phyloP scores from a whole-genome alignment of 2,888 invertebrate genomes.

The Zeuzera pyrina region DNA sequence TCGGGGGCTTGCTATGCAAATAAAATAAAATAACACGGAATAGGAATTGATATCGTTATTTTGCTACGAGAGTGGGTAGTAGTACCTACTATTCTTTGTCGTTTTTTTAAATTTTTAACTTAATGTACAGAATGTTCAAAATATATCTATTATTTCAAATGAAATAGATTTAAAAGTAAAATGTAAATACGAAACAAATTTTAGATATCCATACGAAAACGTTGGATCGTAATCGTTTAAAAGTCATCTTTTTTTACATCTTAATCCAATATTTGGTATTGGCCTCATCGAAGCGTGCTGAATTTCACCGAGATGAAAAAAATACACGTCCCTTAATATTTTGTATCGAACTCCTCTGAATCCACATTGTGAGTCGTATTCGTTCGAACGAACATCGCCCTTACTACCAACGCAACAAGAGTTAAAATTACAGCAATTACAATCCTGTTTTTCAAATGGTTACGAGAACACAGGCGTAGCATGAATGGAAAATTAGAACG shows the following conservation, averaged over 20 bases:
- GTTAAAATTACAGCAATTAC: background rate
- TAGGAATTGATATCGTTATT: too few species aligned
- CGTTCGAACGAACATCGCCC: background rate
- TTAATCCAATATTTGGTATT: conserved; percentile 50
- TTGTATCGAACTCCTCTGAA: conserved; percentile 33
- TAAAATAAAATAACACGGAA: too few species aligned
- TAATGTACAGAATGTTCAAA: too few species aligned
- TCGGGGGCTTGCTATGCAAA: too few species aligned
- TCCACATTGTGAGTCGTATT: too few species aligned
- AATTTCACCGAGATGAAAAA: conserved; percentile 35
- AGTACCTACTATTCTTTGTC: too few species aligned
- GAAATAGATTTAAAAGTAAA: too few species aligned
- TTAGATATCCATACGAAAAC: too few species aligned
- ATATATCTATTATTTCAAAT: too few species aligned
- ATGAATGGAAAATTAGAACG: conserved; percentile 57
- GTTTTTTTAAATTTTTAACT: too few species aligned
- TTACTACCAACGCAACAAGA: background rate
- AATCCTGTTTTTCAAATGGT: background rate
- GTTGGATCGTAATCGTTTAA: background rate
- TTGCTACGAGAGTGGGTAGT: too few species aligned
- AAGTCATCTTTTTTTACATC: conserved; percentile 53
- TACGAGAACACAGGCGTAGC: conserved; percentile 39
- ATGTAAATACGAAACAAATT: too few species aligned
- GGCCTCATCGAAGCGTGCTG: conserved; percentile 31
- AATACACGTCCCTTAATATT: conserved; percentile 21